Conservation (phyloP, 2,797 vertebrate species). For the Sebastes aleutianus region DNA sequence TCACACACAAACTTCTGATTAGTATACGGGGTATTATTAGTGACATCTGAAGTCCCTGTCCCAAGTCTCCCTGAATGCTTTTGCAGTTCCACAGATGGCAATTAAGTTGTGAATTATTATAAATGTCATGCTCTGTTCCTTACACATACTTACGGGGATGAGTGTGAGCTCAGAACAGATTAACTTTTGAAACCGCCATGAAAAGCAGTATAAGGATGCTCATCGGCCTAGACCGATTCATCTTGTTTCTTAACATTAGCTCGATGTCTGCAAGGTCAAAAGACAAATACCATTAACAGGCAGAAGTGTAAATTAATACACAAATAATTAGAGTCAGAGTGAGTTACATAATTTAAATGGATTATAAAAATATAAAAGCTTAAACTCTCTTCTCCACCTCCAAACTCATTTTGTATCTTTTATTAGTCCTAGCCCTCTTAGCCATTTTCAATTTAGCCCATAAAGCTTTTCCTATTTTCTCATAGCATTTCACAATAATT, state of each 20-base stretch:
- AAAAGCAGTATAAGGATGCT: background rate
- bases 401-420: background rate
- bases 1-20: background rate
- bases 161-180: slow-evolving; percentile 9
- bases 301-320: background rate
- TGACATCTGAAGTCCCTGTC: background rate
- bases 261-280: background rate
- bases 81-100: slow-evolving; percentile 11
- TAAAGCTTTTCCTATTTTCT: background rate
- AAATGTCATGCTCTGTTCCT: slow-evolving; percentile 7
- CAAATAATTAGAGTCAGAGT: background rate
- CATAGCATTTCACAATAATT: background rate
- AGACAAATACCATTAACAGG: background rate
- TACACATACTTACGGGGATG: background rate
- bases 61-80: background rate
- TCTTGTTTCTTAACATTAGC: slow-evolving; percentile 12
- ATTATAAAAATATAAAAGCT: background rate
- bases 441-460: background rate
- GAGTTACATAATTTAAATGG: background rate
- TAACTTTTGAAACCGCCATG: background rate
- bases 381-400: background rate
- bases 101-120: slow-evolving; percentile 2
- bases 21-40: background rate
- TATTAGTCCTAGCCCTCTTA: background rate
- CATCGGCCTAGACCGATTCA: background rate